A percentile compares a stretch with the other conserved stretches of the same genome.
Evolutionary conservation across 1,140 invertebrate species (phyloP).

Genomic region (Brachionus koreanus): DNA sequence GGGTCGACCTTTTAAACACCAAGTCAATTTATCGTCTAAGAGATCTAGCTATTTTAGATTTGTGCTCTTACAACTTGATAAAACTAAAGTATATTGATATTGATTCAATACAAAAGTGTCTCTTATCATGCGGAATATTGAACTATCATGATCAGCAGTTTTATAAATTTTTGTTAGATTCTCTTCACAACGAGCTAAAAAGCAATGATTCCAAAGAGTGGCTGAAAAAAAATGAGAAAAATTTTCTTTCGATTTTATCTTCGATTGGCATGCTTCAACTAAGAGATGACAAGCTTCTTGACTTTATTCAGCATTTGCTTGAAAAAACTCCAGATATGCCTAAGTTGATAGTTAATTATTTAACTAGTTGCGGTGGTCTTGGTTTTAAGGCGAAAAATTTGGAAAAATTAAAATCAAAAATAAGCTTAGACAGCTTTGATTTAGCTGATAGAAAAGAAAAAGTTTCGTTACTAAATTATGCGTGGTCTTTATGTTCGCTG

Average conservation of each 20-base stretch:
- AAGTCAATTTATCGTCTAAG: constrained; percentile 11
- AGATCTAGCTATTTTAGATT: background rate
- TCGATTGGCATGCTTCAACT: constrained; percentile 35
- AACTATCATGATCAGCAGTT: constrained; percentile 15
- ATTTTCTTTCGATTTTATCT: background rate
- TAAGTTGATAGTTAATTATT: background rate
- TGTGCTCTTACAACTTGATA: constrained; percentile 29
- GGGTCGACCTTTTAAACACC: constrained; percentile 25
- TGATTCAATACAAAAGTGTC: constrained; percentile 38
- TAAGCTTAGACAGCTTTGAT: background rate
- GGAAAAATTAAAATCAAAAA: background rate
- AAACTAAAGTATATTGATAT: background rate
- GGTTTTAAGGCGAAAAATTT: background rate
- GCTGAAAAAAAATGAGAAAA: constrained; percentile 2
- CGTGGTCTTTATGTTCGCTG: constrained; percentile 15
- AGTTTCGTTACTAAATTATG: background rate
- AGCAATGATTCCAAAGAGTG: background rate
- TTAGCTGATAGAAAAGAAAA: constrained; percentile 3
- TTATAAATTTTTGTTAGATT: constrained; percentile 10
- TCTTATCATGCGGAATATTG: constrained; percentile 28
- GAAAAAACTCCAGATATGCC: background rate
- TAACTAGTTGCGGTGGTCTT: background rate
- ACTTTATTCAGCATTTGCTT: background rate
- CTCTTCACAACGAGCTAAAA: background rate
- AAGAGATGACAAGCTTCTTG: background rate